phyloP scores from a whole-genome alignment of 1,140 invertebrate genomes.

The Danaus melanippus region DNA sequence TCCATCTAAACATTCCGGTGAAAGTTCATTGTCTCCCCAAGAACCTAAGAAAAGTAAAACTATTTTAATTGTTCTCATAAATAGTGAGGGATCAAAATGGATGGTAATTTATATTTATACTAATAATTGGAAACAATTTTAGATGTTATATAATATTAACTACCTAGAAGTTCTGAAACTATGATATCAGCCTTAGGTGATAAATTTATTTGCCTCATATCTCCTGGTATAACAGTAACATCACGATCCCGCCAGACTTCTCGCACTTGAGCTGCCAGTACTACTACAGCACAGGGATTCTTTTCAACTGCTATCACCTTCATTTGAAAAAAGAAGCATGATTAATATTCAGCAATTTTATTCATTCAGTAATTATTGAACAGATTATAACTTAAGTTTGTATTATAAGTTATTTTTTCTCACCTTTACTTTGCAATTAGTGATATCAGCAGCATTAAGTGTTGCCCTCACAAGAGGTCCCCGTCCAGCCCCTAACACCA shows the following conservation, averaged over 20 bases:
- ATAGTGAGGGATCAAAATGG: too few relatives aligned
- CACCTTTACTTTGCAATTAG: conserved; percentile 74
- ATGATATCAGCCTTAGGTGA: conserved; percentile 94
- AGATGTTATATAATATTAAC: conserved; percentile 4
- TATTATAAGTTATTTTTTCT: background rate
- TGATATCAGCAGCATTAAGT: conserved; percentile 83
- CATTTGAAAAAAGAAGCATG: conserved; percentile 1
- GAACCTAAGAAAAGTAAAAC: conserved; percentile 76
- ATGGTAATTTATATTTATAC: too few relatives aligned
- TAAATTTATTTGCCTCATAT: conserved; percentile 91
- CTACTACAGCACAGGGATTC: conserved; percentile 96
- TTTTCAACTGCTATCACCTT: conserved; percentile 97
- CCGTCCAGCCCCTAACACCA: conserved; percentile 96
- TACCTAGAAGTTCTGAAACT: conserved; percentile 93
- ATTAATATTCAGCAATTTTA: too few relatives aligned
- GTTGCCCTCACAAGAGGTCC: conserved; percentile 92
- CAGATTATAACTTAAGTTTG: too few relatives aligned
- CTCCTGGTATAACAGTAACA: conserved; percentile 82
- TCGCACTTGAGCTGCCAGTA: conserved; percentile 84
- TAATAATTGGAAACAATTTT: conserved; percentile 2
- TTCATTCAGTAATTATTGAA: too few relatives aligned
- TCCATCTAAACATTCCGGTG: conserved; percentile 98
- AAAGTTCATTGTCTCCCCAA: conserved; percentile 99
- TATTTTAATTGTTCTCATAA: background rate
- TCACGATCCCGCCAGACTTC: conserved; percentile 85